A percentile compares a stretch with the other conserved stretches of the same genome.
Evolutionary conservation across 2,113 vertebrate genomes (phyloP).

Genomic region (Macrotis lagotis): DNA sequence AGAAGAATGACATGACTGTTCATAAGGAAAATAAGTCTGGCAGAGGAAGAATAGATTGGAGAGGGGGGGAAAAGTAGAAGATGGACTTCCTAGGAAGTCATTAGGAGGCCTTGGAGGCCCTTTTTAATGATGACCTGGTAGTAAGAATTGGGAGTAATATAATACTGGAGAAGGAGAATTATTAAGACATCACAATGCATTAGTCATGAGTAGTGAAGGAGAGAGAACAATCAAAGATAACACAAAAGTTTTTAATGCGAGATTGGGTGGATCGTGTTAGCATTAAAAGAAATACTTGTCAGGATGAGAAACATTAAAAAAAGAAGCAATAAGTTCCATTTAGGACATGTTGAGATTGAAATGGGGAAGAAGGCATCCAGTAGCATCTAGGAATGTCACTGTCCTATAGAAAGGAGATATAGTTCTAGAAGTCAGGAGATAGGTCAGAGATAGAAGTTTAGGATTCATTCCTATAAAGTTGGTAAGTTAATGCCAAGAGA

Average conservation of each 20-base stretch:
- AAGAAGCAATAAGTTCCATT: not conserved
- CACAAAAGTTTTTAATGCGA: not conserved
- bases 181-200: not conserved
- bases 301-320: not conserved
- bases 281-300: not conserved
- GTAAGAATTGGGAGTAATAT: not conserved
- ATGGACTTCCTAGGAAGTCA: not conserved
- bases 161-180: not conserved
- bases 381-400: not conserved
- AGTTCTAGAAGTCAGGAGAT: not conserved
- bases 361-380: too few species aligned
- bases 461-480: not conserved
- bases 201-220: not conserved
- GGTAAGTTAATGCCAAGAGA: not conserved
- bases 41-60: not conserved
- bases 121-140: not conserved
- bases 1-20: not conserved
- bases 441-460: not conserved
- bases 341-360: not conserved
- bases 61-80: not conserved
- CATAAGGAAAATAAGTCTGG: not conserved
- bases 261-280: not conserved
- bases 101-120: too few species aligned
- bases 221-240: not conserved
- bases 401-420: not conserved